phyloP scores from a whole-genome alignment of 2,113 vertebrate species.

The rabbit (Oryctolagus cuniculus) region DNA sequence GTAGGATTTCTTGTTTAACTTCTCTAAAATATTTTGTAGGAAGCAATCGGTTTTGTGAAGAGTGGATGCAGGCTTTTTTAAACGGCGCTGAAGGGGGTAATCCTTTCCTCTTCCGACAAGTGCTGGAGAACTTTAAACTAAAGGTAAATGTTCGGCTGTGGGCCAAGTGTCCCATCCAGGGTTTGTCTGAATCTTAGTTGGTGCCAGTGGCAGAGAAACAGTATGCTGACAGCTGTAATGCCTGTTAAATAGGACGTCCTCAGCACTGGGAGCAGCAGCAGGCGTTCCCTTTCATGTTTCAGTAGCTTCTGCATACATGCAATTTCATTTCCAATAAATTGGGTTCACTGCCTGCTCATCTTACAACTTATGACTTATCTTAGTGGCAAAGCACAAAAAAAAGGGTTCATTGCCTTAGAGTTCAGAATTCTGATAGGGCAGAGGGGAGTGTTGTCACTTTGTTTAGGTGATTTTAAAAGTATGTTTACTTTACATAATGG shows the following conservation, averaged over 20 bases:
- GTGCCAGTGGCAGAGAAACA: background rate
- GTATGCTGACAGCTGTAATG: constrained; percentile 6
- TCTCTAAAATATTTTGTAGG: constrained; percentile 86
- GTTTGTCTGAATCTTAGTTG: constrained; percentile 54
- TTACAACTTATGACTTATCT: constrained; percentile 26
- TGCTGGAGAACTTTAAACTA: constrained; percentile 99
- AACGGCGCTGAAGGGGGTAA: constrained; percentile 94
- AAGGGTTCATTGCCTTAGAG: background rate
- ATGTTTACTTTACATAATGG: constrained; percentile 45
- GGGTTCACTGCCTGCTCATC: constrained; percentile 19
- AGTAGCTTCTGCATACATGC: constrained; percentile 27
- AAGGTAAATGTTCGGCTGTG: constrained; percentile 91
- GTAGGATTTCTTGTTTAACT: constrained; percentile 36
- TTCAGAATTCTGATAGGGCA: constrained; percentile 40
- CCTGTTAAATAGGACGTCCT: constrained; percentile 25
- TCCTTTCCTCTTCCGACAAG: constrained; percentile 96
- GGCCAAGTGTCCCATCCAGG: background rate
- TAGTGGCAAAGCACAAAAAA: constrained; percentile 52
- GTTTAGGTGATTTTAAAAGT: constrained; percentile 6
- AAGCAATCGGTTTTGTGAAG: constrained; percentile 97
- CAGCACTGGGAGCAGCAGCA: constrained; percentile 20
- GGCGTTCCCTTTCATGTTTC: constrained; percentile 34
- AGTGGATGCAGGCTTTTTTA: constrained; percentile 96
- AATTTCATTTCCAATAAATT: constrained; percentile 50
- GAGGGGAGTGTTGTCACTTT: background rate